Percentiles rank a stretch among this genome's conserved stretches.
These are phyloP conservation scores for Cetonia aurata DNA, from an alignment of 2,888 invertebrate species.

Conservation along the genomic window DNA sequence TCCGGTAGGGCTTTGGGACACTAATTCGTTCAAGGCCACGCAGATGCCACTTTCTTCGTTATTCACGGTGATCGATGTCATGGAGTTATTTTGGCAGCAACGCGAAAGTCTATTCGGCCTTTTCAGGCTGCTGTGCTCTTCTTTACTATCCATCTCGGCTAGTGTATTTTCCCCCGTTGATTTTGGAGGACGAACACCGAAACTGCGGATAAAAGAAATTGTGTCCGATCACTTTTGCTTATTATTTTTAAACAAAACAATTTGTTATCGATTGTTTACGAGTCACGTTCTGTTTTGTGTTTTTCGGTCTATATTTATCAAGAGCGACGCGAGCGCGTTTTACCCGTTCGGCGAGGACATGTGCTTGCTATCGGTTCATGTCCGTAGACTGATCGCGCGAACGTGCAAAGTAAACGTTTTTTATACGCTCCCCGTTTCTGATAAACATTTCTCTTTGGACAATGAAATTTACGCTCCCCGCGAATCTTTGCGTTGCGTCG, in stretches of 20 bases:
- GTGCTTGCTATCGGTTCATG: constrained; percentile 4
- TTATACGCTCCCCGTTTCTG: constrained; percentile 29
- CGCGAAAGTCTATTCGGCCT: constrained; percentile 55
- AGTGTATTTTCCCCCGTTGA: too few relatives aligned
- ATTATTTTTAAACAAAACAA: constrained; percentile 7
- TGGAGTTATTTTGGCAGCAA: constrained; percentile 61
- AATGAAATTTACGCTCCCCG: constrained; percentile 8
- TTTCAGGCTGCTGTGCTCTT: constrained; percentile 19
- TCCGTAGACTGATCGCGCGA: constrained; percentile 6
- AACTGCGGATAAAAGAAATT: not conserved
- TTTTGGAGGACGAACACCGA: not conserved
- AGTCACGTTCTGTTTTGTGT: constrained; percentile 1
- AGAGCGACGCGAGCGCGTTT: not conserved
- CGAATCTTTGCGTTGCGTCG: not conserved
- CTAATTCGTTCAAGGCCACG: constrained; percentile 55
- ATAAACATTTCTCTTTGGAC: constrained; percentile 5
- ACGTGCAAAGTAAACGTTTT: constrained; percentile 2
- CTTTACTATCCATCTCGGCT: constrained; percentile 10
- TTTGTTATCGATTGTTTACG: too few relatives aligned
- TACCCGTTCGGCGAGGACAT: not conserved
- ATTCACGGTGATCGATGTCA: constrained; percentile 52
- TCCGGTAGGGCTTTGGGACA: constrained; percentile 46
- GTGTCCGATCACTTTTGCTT: not conserved
- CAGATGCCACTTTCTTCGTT: constrained; percentile 54
- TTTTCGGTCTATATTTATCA: not conserved